Base-by-base conservation (phyloP, 2,888 invertebrate genomes). In the Aphrophora alni region DNA sequence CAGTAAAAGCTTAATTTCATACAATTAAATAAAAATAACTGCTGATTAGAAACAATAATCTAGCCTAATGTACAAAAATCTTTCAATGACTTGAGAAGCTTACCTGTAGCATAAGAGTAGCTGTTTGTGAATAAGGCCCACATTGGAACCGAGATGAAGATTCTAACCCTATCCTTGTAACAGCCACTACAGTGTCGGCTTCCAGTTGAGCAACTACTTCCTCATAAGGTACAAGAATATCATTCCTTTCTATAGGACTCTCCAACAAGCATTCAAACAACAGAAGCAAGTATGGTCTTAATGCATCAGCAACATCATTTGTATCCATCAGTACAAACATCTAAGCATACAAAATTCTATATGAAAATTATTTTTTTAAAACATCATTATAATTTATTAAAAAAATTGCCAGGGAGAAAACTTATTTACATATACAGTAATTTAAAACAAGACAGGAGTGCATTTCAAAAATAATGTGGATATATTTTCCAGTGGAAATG, bases 141-240 rank as follows among this genome's bases (percentile, higher is more conserved):
- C 94, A 93, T 26, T 91, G 89, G 88, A 96, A 96, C 83, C 92
- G 88, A 0, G 87, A 85, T 0, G 85, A 84, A 4, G 88, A 88
- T n/a, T 91, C 91, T 28, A 94, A 89, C 0, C 96, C 96, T 14
- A 96, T 88, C 59, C 91, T 88, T 17, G 92, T 90, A n/a, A 87
- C 87, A 82, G 91, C 91, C 33, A 90, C 88, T 26, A 95, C 91
- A 0, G 95, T 95, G 84, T 96, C 94, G 77, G 92, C 91, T 86
- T 95, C 94, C 38, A 96, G 90, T 85, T 94, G 91, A 0, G 94
- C 91, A n/a, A 97, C 94, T 25, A 97, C 92, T 0, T 94, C 92
- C 84, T 93, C 93, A 86, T 93, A 92, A 0, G 93, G 89, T 1
- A 95, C 87, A 0, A 93, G 87, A 14, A 86, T 84, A 10, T 88